Evolutionary conservation across 2,797 vertebrate genomes (phyloP).

Genomic region (Buphagus erythrorhynchus): DNA sequence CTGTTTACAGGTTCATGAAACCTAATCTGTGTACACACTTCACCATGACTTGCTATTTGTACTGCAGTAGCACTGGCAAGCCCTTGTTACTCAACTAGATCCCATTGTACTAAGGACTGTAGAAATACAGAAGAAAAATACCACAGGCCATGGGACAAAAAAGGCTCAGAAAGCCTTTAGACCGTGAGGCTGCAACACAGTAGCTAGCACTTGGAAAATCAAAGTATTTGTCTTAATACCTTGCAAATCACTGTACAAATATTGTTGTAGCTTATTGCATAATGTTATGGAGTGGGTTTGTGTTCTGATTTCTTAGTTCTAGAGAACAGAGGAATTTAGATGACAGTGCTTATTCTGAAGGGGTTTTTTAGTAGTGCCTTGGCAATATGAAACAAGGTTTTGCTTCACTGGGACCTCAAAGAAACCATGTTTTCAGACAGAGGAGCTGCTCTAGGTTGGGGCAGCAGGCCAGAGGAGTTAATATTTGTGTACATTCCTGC

Average conservation of each 20-base stretch:
- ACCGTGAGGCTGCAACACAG: not conserved
- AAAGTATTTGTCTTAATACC: not conserved
- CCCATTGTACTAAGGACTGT: not conserved
- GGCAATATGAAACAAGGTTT: not conserved
- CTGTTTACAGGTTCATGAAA: slow-evolving; percentile 19
- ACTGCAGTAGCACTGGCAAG: not conserved
- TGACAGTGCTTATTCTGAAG: not conserved
- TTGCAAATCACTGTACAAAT: not conserved
- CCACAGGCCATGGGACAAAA: not conserved
- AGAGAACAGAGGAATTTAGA: not conserved
- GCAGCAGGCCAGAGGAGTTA: not conserved
- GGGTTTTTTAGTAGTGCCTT: not conserved
- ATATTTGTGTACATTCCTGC: not conserved
- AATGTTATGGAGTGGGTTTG: not conserved
- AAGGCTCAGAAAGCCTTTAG: not conserved
- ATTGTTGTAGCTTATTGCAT: not conserved
- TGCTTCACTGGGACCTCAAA: not conserved
- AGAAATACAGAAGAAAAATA: not conserved
- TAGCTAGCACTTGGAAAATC: not conserved
- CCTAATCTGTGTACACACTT: not conserved
- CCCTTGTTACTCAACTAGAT: not conserved
- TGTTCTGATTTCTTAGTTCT: not conserved
- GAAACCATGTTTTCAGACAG: not conserved
- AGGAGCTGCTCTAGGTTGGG: not conserved
- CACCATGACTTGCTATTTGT: not conserved